Conservation (phyloP, 2,797 vertebrate species). For the Trematomus bernacchii region DNA sequence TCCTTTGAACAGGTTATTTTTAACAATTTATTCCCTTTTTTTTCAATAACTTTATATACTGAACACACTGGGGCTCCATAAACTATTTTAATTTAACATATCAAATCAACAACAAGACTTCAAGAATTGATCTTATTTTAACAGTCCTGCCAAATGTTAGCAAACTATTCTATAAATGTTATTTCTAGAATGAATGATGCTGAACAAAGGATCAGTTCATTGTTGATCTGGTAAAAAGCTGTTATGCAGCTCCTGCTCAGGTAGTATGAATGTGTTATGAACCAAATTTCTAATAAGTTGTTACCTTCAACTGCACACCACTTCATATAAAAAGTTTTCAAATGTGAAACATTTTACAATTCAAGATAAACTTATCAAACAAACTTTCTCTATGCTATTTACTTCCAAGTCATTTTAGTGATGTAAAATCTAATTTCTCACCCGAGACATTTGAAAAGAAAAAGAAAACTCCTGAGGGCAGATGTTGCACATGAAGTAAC, state of each 20-base stretch:
- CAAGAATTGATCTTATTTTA: constrained; percentile 5
- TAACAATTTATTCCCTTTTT: too few species aligned
- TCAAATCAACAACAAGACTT: constrained; percentile 3
- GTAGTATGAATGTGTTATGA: constrained; percentile 66
- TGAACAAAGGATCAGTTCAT: constrained; percentile 11
- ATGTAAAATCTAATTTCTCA: constrained; percentile 52
- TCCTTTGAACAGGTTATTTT: not conserved
- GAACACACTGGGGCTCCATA: not conserved
- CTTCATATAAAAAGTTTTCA: constrained; percentile 58
- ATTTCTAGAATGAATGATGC: constrained; percentile 3
- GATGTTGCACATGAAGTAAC: constrained; percentile 72
- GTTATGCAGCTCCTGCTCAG: constrained; percentile 61
- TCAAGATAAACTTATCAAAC: constrained; percentile 35
- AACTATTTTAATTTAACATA: constrained; percentile 3
- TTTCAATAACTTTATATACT: not conserved
- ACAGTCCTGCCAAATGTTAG: constrained; percentile 14
- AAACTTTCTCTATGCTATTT: constrained; percentile 31
- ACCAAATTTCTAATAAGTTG: constrained; percentile 40
- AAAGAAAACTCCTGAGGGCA: constrained; percentile 79
- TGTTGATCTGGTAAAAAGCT: constrained; percentile 9
- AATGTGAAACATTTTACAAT: constrained; percentile 50
- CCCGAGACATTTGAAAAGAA: constrained; percentile 49
- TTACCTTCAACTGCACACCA: constrained; percentile 47
- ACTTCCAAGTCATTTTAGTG: constrained; percentile 26
- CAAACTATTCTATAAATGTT: not conserved